Evolutionary conservation across 2,888 invertebrate species (phyloP), one percentile per base, ranked within the genome.

Genomic region (Lithophane semibrunnea): DNA sequence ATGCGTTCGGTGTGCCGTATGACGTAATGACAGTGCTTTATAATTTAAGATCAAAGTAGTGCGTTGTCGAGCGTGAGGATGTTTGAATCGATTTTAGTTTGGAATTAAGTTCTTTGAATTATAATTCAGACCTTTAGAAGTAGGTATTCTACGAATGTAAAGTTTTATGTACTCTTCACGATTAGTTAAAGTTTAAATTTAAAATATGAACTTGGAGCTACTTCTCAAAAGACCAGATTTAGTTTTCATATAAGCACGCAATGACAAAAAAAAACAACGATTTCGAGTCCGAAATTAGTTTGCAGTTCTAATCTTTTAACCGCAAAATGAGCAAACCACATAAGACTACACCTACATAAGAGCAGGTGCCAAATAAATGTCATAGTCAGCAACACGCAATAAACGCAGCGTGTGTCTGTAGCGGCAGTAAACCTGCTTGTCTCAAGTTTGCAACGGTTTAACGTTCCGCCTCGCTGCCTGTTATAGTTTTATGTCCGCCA

Each of bases 391-490:
- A 49, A 82, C 83, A 88, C 73, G 80, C 85, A 87, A 86, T 90
- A 90, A 88, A 90, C 87, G 85, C 84, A 87, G 88, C 83, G 84
- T 80, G 84, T 80, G 91, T 86, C 93, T 93, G 92, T 80, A 74
- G 79, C 83, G 90, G 89, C 88, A 88, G 84, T 93, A 91, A 93
- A 92, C 86, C 78, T 79, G 77, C 82, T 80, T 80, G 83, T 85
- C 85, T 85, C 89, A 86, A 88, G 86, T 91, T 90, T 90, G 90
- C 90, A 88, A 80, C 86, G 83, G 81, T 89, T 88, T 86, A 89
- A 88, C 87, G 85, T 82, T 74, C 86, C 86, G 82, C 77, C 80
- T 87, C 82, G 84, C 87, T 87, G 83, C 84, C 73, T 89, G 86
- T 86, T 87, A 86, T 88, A 88, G 87, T 90, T 92, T 92, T 90